Conservation (phyloP, 2,888 invertebrate genomes). For the Pandemis heparana region DNA sequence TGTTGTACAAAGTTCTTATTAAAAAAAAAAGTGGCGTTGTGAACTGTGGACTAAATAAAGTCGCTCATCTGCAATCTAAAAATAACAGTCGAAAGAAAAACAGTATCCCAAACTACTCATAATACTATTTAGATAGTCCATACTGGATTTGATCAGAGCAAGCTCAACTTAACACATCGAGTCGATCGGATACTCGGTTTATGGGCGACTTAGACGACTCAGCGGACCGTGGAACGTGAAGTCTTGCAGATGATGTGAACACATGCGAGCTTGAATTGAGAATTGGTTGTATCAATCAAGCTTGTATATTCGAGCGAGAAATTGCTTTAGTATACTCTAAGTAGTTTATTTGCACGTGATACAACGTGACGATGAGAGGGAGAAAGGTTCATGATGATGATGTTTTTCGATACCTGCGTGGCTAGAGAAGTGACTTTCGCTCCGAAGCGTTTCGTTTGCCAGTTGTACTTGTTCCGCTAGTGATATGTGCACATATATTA, state of each 20-base stretch:
- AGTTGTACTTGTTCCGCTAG: too few relatives aligned
- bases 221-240: conserved; percentile 26
- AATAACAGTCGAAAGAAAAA: too few relatives aligned
- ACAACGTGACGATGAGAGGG: neutral
- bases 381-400: neutral
- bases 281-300: conserved; percentile 4
- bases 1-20: too few relatives aligned
- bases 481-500: too few relatives aligned
- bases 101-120: neutral
- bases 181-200: conserved; percentile 30
- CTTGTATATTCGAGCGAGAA: conserved; percentile 2
- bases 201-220: conserved; percentile 17
- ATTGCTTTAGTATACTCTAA: neutral
- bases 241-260: conserved; percentile 25
- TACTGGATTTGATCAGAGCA: conserved; percentile 31
- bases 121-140: conserved; percentile 11
- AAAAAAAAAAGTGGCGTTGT: too few relatives aligned
- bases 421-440: too few relatives aligned
- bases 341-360: neutral
- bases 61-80: too few relatives aligned
- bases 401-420: too few relatives aligned
- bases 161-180: conserved; percentile 33
- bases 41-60: too few relatives aligned
- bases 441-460: too few relatives aligned
- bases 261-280: conserved; percentile 4